These are phyloP conservation scores for Zosterops japonicus DNA, from an alignment of 2,113 vertebrate species.

Conservation along the genomic window DNA sequence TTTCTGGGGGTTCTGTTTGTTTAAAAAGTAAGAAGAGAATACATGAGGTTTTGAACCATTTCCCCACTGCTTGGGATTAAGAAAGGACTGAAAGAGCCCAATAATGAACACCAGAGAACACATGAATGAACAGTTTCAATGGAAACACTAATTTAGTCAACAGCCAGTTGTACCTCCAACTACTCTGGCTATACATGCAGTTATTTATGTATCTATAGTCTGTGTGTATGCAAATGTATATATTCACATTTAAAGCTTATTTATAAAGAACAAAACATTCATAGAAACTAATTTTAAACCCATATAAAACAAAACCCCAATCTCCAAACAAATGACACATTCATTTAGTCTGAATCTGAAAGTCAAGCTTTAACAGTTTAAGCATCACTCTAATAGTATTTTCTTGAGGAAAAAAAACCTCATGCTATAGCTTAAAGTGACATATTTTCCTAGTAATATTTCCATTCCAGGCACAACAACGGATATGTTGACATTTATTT, in stretches of 20 bases:
- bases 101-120: neutral
- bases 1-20: neutral
- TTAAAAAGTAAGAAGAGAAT: neutral
- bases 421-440: conserved; percentile 16
- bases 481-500: conserved; percentile 52
- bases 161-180: neutral
- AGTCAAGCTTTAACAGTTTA: neutral
- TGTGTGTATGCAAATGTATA: neutral
- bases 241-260: neutral
- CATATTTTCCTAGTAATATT: conserved; percentile 55
- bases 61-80: neutral
- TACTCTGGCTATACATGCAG: neutral
- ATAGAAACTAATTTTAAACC: neutral
- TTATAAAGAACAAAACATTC: neutral
- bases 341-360: neutral
- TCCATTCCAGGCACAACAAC: conserved; percentile 59
- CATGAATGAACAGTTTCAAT: neutral
- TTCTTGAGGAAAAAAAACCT: neutral
- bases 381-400: neutral
- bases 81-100: neutral
- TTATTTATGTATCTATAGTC: neutral
- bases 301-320: neutral
- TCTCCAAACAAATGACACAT: neutral
- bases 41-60: neutral
- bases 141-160: neutral